A percentile compares a stretch with the other conserved stretches of the same genome.
phyloP scores from a whole-genome alignment of 37 sponge, comb jelly and placozoan genomes.

The Agelas oroides region DNA sequence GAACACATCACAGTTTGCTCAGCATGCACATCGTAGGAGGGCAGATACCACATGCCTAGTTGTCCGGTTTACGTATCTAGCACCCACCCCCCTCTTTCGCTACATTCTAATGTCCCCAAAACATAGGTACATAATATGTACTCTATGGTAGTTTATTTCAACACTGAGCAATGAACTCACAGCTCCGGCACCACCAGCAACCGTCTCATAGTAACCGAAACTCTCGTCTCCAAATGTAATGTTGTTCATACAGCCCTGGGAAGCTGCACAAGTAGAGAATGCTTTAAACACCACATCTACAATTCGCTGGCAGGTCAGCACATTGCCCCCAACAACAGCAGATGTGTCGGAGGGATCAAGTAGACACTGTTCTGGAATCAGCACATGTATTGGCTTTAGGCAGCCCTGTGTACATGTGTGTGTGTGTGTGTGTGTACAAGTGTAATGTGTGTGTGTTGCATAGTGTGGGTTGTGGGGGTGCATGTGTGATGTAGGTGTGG shows the following conservation, averaged over 20 bases:
- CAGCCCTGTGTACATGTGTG: no score
- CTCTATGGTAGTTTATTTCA: no score
- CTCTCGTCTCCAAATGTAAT: conserved; percentile 92
- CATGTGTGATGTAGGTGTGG: no score
- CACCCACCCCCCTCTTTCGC: not conserved
- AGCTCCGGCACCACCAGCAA: conserved; percentile 98
- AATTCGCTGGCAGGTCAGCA: conserved; percentile 93
- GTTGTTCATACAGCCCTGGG: conserved; percentile 99
- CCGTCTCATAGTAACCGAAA: conserved; percentile 98
- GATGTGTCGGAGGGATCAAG: conserved; percentile 90
- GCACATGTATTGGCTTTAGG: conserved; percentile 78
- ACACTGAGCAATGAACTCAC: conserved; percentile 71
- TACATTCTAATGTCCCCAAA: no score
- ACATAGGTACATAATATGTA: no score
- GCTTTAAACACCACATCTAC: conserved; percentile 96
- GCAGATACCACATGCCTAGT: no score
- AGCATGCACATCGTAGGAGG: no score
- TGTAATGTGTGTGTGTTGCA: no score
- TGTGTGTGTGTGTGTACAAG: no score
- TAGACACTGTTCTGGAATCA: conserved; percentile 82
- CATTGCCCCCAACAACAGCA: conserved; percentile 98
- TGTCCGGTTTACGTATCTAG: no score
- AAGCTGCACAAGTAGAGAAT: conserved; percentile 94
- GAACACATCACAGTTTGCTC: no score
- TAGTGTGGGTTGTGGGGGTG: no score